These are phyloP conservation scores for Zaprionus obscuricornis DNA, from an alignment of 2,888 invertebrate genomes.

Conservation along the genomic window DNA sequence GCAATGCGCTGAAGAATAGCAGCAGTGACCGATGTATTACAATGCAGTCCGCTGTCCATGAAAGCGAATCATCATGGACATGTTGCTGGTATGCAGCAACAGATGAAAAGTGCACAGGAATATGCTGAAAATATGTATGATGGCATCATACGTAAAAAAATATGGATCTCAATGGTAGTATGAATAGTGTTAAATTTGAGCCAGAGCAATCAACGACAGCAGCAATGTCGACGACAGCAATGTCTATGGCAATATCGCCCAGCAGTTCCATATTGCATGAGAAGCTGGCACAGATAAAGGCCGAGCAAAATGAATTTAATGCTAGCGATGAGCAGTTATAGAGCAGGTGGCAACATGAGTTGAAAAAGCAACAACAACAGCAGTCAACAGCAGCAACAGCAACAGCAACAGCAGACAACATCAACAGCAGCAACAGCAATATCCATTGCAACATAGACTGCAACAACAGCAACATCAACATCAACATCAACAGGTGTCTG, in stretches of 20 bases:
- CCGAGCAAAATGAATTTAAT: constrained; percentile 70
- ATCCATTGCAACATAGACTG: too few species aligned
- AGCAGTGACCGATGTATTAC: constrained; percentile 86
- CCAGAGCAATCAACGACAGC: too few species aligned
- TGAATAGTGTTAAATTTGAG: constrained; percentile 58
- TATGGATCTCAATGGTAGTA: constrained; percentile 80
- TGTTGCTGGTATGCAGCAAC: constrained; percentile 42
- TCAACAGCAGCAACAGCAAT: too few species aligned
- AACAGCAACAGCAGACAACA: constrained; percentile 1
- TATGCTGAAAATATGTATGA: constrained; percentile 88
- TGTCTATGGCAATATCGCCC: too few species aligned
- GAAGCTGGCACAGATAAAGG: constrained; percentile 82
- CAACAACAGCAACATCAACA: constrained; percentile 1
- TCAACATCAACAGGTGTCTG: constrained; percentile 41
- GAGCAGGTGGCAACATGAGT: constrained; percentile 77
- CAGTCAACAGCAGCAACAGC: constrained; percentile 35
- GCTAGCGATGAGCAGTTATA: constrained; percentile 82
- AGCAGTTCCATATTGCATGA: constrained; percentile 80
- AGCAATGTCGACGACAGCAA: too few species aligned
- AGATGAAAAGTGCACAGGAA: constrained; percentile 85
- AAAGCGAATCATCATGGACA: constrained; percentile 63
- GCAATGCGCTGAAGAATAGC: constrained; percentile 80
- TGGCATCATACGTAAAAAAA: constrained; percentile 90
- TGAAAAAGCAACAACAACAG: too few species aligned
- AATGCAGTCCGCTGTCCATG: constrained; percentile 68